A percentile compares a stretch with the other conserved stretches of the same genome.
These are phyloP conservation scores for Aplocera efformata DNA, from an alignment of 2,888 invertebrate species.

Conservation along the genomic window DNA sequence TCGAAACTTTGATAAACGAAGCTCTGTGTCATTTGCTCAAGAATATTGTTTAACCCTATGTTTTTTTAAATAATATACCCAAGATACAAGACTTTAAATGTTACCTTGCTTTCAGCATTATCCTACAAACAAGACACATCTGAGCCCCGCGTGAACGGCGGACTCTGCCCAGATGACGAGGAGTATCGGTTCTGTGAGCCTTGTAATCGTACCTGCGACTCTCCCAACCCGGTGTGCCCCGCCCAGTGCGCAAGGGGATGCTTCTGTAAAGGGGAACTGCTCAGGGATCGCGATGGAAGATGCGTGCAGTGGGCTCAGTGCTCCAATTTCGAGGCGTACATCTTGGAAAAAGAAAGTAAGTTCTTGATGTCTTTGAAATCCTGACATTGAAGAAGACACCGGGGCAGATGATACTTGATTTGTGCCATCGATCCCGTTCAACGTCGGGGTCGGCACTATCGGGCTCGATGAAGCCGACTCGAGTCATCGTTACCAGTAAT, in stretches of 20 bases:
- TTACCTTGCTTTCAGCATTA: conserved; percentile 35
- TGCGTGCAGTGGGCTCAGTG: conserved; percentile 48
- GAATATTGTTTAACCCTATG: too few relatives aligned
- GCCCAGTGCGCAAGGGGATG: conserved; percentile 59
- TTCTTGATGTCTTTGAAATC: neutral
- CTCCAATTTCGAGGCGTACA: conserved; percentile 30
- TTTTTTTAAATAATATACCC: too few relatives aligned
- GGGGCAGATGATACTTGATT: too few relatives aligned
- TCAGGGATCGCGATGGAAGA: conserved; percentile 44
- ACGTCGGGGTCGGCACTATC: too few relatives aligned
- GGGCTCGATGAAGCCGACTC: too few relatives aligned
- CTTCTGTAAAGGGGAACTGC: conserved; percentile 50
- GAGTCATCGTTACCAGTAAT: too few relatives aligned
- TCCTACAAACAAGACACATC: conserved; percentile 42
- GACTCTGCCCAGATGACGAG: conserved; percentile 46
- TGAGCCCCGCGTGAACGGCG: conserved; percentile 45
- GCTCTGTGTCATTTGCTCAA: too few relatives aligned
- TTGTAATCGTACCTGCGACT: conserved; percentile 52
- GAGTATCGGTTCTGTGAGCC: conserved; percentile 59
- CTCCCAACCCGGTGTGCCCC: conserved; percentile 56
- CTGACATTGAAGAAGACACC: neutral
- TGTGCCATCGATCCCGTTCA: too few relatives aligned
- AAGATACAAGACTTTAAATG: too few relatives aligned
- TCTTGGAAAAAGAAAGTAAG: conserved; percentile 21
- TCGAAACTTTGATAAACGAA: too few relatives aligned